Evolutionary conservation across 2,888 invertebrate species (phyloP), one percentile per base, ranked within the genome.

Genomic region (Folsomia manolachei): DNA sequence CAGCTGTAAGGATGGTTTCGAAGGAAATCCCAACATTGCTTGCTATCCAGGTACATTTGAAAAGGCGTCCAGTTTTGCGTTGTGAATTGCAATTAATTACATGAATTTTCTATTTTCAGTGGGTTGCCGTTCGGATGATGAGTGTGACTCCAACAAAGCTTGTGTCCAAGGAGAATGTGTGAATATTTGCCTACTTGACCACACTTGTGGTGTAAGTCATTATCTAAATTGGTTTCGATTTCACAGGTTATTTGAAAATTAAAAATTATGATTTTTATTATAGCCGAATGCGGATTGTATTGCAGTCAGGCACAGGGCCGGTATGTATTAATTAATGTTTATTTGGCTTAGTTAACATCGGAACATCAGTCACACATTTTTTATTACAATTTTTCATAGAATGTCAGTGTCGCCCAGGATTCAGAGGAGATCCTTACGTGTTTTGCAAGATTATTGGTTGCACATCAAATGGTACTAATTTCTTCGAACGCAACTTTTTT

Each of bases 81-180:
- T n/a, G 60, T 71, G 4, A 9, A 51, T 14, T 51, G 51, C 9
- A 51, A 51, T 51, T 9, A 9, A 14, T 51, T 27, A 27, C 24
- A 27, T 39, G 52, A 53, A 65, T 61, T 81, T 81, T 11, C 74
- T n/a, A n/a, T n/a, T n/a, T n/a, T n/a, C n/a, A 82, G 90, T 93
- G 51, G 94, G 94, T 56, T 95, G 95, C 83, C 88, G 90, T 75
- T 88, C 89, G 7, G 90, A 94, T 82, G 90, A 91, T 0, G 94
- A 95, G 83, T 95, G 95, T 83, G 90, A 90, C 78, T 89, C 90
- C 2, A 90, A 90, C 79, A 90, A 92, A 83, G 91, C 92, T 69
- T 95, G 95, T 82, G 85, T 93, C 52, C 93, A 94, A 82, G 90
- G 90, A 74, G 91, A 92, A 82, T 95, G 94, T 83, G 87, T 94